These are phyloP conservation scores for Diacarnus erythraeanus DNA, from an alignment of 37 sponge, comb jelly and placozoan genomes.

Conservation along the genomic window DNA sequence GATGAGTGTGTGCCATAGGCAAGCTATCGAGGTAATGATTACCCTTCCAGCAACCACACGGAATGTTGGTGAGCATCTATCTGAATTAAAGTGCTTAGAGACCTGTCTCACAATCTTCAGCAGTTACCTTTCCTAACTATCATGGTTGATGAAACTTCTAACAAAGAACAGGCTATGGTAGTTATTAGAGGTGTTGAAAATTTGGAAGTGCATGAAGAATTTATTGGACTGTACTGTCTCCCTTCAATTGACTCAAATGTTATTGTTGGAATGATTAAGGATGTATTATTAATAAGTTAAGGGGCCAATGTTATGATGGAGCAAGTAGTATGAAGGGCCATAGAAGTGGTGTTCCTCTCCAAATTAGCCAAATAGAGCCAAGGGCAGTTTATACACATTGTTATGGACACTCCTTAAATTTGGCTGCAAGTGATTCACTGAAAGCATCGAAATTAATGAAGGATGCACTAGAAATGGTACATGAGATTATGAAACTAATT, in stretches of 20 bases:
- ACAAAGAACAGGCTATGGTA: constrained; percentile 34
- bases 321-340: not conserved
- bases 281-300: not conserved
- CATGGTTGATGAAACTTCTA: constrained; percentile 1
- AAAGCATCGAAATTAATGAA: not conserved
- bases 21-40: constrained; percentile 26
- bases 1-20: constrained; percentile 2
- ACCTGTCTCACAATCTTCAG: no score
- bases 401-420: constrained; percentile 60
- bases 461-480: constrained; percentile 10
- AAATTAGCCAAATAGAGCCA: constrained; percentile 1
- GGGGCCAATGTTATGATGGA: constrained; percentile 18
- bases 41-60: constrained; percentile 36
- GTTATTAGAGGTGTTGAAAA: constrained; percentile 23
- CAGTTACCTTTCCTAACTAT: not conserved
- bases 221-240: constrained; percentile 38
- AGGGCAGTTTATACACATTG: constrained; percentile 59
- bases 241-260: not conserved
- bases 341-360: constrained; percentile 27
- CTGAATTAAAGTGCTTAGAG: no score
- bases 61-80: constrained; percentile 57
- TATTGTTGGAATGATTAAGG: not conserved
- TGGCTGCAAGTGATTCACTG: constrained; percentile 5
- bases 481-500: constrained; percentile 10
- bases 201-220: constrained; percentile 51